These are phyloP conservation scores for Camelus bactrianus DNA, from an alignment of 2,113 vertebrate species.

Conservation along the genomic window DNA sequence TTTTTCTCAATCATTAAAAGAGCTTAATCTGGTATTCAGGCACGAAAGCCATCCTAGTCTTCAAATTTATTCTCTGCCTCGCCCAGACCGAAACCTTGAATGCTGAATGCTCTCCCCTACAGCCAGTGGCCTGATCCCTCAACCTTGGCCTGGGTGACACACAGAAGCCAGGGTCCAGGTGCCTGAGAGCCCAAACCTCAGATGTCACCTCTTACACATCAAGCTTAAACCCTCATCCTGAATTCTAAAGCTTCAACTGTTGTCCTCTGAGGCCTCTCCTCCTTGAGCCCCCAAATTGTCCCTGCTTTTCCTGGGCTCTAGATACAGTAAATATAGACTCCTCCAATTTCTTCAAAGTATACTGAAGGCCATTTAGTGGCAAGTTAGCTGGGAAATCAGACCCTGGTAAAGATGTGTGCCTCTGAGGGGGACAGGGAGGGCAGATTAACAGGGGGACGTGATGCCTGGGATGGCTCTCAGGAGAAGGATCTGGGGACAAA, in stretches of 20 bases:
- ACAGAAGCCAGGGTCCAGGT: not conserved
- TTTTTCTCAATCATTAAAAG: not conserved
- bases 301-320: not conserved
- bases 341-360: not conserved
- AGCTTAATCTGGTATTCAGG: not conserved
- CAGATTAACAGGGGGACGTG: not conserved
- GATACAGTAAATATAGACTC: not conserved
- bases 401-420: not conserved
- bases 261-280: not conserved
- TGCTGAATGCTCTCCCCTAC: not conserved
- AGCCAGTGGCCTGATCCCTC: not conserved
- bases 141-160: not conserved
- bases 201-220: rapidly evolving
- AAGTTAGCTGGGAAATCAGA: not conserved
- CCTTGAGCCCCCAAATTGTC: not conserved
- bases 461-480: not conserved
- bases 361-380: not conserved
- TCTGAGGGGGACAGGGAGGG: not conserved
- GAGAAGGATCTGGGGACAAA: not conserved
- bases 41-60: not conserved
- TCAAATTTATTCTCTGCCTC: not conserved
- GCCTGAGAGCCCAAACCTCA: rapidly evolving
- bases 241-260: not conserved
- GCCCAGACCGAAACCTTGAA: not conserved
- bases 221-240: not conserved